Conservation (phyloP, 2,113 vertebrate genomes). For the Pitta sordida region DNA sequence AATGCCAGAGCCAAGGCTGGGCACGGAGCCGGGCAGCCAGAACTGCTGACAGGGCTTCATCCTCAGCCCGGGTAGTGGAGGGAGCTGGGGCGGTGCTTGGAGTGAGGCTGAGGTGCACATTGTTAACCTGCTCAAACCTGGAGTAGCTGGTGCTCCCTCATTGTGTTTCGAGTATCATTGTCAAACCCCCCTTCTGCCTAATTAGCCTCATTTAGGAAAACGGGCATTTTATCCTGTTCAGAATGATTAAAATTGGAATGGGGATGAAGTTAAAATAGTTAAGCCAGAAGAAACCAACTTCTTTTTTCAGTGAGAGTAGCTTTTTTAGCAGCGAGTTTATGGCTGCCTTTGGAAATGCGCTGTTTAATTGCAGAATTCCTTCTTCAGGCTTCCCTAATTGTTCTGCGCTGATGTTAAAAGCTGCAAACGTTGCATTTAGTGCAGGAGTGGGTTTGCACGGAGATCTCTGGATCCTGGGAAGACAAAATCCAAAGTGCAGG, state of each 20-base stretch:
- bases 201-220: slow-evolving; percentile 8
- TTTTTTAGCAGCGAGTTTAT: background rate
- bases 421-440: background rate
- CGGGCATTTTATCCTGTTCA: background rate
- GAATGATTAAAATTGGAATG: background rate
- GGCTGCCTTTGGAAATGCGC: background rate
- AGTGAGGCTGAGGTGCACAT: background rate
- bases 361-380: background rate
- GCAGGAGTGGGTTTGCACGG: background rate
- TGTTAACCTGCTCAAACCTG: background rate
- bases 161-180: background rate
- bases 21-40: fast-evolving
- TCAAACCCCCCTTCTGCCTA: background rate
- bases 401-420: background rate
- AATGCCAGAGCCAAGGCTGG: background rate
- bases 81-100: background rate
- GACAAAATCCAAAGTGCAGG: background rate
- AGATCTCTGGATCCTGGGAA: background rate
- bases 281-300: background rate
- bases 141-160: background rate
- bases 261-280: background rate
- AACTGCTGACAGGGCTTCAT: background rate
- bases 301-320: background rate
- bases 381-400: slow-evolving; percentile 37
- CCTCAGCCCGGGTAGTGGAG: background rate